Evolutionary conservation across 2,113 vertebrate species (phyloP).

Genomic region (Tretioscincus oriximinensis): DNA sequence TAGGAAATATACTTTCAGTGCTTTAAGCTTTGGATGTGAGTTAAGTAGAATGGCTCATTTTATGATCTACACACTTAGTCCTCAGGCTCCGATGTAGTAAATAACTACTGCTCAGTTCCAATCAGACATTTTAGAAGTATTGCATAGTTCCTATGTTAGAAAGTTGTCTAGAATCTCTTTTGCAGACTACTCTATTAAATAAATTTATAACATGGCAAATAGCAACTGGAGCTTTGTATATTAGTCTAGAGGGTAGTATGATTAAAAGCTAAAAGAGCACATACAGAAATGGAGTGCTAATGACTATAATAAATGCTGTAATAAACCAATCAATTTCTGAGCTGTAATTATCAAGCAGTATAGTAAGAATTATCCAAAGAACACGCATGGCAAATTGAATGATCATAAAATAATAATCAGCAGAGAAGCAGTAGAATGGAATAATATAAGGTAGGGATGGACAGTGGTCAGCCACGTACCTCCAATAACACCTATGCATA

Average conservation of each 20-base stretch:
- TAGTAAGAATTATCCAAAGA: conserved; percentile 33
- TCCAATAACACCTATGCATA: conserved; percentile 89
- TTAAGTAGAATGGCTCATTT: neutral
- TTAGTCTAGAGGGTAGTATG: neutral
- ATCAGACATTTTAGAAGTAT: neutral
- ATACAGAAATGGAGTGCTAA: conserved; percentile 31
- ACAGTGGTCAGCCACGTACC: conserved; percentile 74
- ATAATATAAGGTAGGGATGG: conserved; percentile 9
- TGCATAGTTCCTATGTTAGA: neutral
- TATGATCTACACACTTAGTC: neutral
- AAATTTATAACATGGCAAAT: neutral
- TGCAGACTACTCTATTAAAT: neutral
- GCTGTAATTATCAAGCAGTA: conserved; percentile 36
- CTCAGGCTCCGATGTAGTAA: neutral
- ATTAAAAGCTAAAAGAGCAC: conserved; percentile 39
- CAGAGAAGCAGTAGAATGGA: conserved; percentile 26
- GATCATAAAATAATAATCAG: conserved; percentile 31
- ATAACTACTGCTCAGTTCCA: neutral
- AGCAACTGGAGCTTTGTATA: conserved; percentile 21
- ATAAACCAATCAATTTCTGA: conserved; percentile 36
- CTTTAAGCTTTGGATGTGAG: neutral
- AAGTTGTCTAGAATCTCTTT: neutral
- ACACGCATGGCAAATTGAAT: conserved; percentile 24
- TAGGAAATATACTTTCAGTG: neutral
- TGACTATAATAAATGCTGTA: conserved; percentile 47